phyloP scores from a whole-genome alignment of 2,113 vertebrate species.

The Colossoma macropomum region DNA sequence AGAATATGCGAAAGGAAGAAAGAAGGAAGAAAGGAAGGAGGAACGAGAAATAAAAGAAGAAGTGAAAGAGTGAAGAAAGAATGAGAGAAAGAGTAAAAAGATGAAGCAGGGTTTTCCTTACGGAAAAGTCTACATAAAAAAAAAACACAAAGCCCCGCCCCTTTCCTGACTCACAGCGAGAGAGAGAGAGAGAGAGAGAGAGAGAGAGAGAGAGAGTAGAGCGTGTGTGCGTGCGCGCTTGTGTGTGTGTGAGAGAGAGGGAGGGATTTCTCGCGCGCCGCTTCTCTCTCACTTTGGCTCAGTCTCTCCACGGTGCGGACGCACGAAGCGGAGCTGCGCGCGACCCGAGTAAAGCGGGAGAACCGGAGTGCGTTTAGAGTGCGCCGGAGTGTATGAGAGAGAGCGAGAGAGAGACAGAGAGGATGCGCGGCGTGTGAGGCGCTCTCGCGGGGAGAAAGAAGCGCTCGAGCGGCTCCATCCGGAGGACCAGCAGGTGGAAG shows the following conservation, averaged over 20 bases:
- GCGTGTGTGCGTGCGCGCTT: neutral
- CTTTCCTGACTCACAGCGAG: neutral
- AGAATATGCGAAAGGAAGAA: constrained; percentile 39
- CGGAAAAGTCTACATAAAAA: neutral
- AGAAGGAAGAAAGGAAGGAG: constrained; percentile 26
- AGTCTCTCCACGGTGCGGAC: constrained; percentile 59
- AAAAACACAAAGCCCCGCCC: neutral
- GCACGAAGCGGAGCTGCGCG: constrained; percentile 52
- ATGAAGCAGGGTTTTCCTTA: neutral
- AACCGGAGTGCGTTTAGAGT: constrained; percentile 26
- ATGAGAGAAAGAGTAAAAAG: constrained; percentile 9
- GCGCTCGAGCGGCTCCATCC: too few relatives aligned
- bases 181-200: constrained; percentile 33
- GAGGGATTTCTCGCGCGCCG: neutral
- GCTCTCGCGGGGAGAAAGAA: neutral
- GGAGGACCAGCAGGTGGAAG: neutral
- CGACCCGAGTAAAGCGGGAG: constrained; percentile 41
- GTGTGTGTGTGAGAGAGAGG: neutral
- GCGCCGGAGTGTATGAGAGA: constrained; percentile 39
- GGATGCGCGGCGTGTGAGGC: constrained; percentile 25
- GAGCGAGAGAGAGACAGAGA: neutral
- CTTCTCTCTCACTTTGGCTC: constrained; percentile 66
- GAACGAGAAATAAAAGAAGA: constrained; percentile 4
- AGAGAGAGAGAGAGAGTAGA: constrained; percentile 7
- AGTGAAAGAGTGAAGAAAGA: constrained; percentile 41